Percentiles rank a stretch among this genome's conserved stretches.
phyloP scores from a whole-genome alignment of 2,888 invertebrate species.

The Pinctada fucata region DNA sequence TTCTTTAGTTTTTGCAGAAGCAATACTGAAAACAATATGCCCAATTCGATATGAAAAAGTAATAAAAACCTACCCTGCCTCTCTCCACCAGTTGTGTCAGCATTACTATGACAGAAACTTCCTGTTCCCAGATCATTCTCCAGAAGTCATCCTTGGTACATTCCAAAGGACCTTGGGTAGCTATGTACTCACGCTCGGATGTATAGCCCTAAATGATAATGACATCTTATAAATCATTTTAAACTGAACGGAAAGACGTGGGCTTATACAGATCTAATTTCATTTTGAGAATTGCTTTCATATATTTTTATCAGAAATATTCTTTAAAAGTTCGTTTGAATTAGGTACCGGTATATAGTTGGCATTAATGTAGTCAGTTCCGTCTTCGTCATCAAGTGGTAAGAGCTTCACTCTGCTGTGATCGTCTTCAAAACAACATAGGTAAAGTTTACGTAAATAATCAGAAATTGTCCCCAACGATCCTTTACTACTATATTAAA shows the following conservation, averaged over 20 bases:
- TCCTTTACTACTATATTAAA: too few relatives aligned
- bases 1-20: too few relatives aligned
- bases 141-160: constrained; percentile 85
- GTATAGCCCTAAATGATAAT: constrained; percentile 81
- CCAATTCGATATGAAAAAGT: too few relatives aligned
- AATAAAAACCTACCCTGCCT: constrained; percentile 79
- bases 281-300: too few relatives aligned
- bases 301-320: too few relatives aligned
- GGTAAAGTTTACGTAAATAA: background rate
- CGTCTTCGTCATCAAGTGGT: constrained; percentile 79
- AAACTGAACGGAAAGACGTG: too few relatives aligned
- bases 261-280: too few relatives aligned
- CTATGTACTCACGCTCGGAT: constrained; percentile 84
- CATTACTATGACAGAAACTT: constrained; percentile 84
- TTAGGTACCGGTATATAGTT: constrained; percentile 83
- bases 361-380: constrained; percentile 86
- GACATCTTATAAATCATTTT: too few relatives aligned
- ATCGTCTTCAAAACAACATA: constrained; percentile 80
- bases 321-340: background rate
- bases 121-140: constrained; percentile 86
- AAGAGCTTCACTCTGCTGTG: constrained; percentile 82
- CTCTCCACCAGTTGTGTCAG: constrained; percentile 84
- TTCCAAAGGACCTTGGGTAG: constrained; percentile 86
- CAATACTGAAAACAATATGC: too few relatives aligned
- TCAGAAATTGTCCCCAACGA: background rate